phyloP scores from a whole-genome alignment of 1,140 invertebrate genomes.

The Oreohelix idahoensis region DNA sequence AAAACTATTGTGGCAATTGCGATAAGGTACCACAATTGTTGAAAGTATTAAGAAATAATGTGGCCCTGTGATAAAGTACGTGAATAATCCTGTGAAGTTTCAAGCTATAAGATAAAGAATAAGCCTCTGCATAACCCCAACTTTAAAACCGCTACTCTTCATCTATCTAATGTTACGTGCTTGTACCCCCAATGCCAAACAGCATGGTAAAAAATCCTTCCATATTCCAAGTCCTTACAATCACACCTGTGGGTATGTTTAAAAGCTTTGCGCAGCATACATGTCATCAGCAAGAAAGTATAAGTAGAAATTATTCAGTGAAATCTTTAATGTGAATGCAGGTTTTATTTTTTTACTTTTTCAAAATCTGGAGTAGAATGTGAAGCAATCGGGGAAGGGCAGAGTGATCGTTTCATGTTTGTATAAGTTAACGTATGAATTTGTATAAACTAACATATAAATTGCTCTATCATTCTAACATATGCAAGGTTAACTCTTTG shows the following conservation, averaged over 20 bases:
- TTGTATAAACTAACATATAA: neutral
- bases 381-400: slow-evolving; percentile 40
- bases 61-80: no score
- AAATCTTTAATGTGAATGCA: slow-evolving; percentile 25
- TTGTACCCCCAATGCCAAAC: slow-evolving; percentile 42
- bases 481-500: neutral
- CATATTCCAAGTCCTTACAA: slow-evolving; percentile 65
- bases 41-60: no score
- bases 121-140: no score
- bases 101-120: no score
- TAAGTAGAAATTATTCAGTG: slow-evolving; percentile 8
- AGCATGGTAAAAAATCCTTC: slow-evolving; percentile 75
- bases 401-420: slow-evolving; percentile 64
- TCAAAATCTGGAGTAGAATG: neutral
- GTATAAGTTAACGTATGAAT: neutral
- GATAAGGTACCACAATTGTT: no score
- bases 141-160: no score
- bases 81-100: no score
- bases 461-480: neutral
- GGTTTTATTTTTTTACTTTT: slow-evolving; percentile 20
- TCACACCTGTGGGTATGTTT: slow-evolving; percentile 58
- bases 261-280: slow-evolving; percentile 59
- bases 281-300: slow-evolving; percentile 41
- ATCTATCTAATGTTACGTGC: neutral
- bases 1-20: no score